Base-by-base conservation (phyloP, 2,888 invertebrate genomes). In the Microctonus aethiopoides region DNA sequence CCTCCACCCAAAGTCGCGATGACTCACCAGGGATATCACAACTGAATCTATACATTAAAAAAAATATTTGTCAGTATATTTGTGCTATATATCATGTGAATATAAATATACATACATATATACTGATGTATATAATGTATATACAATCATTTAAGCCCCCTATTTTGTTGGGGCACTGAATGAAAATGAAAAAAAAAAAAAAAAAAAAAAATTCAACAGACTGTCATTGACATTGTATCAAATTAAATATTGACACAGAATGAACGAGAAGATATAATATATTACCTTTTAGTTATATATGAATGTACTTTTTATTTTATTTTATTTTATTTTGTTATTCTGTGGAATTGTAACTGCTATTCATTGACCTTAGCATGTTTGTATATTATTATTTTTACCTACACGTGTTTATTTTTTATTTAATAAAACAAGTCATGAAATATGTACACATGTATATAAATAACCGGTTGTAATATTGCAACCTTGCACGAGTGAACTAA, bases 11-110 rank as follows among this genome's bases (percentile, higher is more conserved):
- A n/a, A 39, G 39, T 16, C 16, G 16, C 46, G 46, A 46, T 74
- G 74, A 74, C 64, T 74, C 74, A 74, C 68, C 66, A 46, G 46
- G 46, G 62, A 63, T 60, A 68, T 62, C 66, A 16, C 54, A 34
- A 60, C 67, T 29, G 67, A 67, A 32, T 67, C 67, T 52, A 52
- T n/a, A n/a, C 57, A 63, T 32, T 24, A 41, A 29, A 34, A 20
- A 29, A n/a, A n/a, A n/a, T n/a, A n/a, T n/a, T n/a, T n/a, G n/a
- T n/a, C n/a, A n/a, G n/a, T n/a, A n/a, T n/a, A n/a, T n/a, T n/a
- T n/a, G n/a, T n/a, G n/a, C n/a, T n/a, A n/a, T n/a, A n/a, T 13
- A 24, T 32, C 13, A 24, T 13, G 39, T 36, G 36, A 20, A n/a
- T 46, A n/a, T 46, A 16, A 16, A 46, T 16, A 16, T 46, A n/a